Percentiles rank a stretch among this genome's conserved stretches.
Conservation (phyloP, 2,797 vertebrate species). For the Tenualosa thibaudeaui region DNA sequence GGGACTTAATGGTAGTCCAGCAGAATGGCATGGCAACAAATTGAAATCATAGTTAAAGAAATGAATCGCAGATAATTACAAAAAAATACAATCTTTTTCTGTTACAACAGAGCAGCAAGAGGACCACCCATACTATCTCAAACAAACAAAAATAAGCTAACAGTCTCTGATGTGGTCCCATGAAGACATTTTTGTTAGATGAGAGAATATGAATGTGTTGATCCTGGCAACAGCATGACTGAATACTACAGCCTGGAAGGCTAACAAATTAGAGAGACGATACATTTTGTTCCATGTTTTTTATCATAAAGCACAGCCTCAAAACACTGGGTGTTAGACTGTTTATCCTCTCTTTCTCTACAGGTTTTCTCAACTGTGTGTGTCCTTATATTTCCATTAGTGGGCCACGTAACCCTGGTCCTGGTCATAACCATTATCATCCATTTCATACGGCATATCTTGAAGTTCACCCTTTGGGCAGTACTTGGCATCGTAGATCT, state of each 20-base stretch:
- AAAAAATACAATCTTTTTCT: neutral
- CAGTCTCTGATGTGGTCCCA: neutral
- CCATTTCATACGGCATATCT: neutral
- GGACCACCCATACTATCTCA: neutral
- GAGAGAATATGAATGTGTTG: neutral
- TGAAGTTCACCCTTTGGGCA: conserved; percentile 60
- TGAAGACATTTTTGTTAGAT: neutral
- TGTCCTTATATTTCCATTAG: neutral
- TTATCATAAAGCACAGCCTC: neutral
- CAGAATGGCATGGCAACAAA: neutral
- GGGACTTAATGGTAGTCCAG: neutral
- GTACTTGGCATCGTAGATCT: conserved; percentile 88
- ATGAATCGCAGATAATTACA: neutral
- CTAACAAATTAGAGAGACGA: conserved; percentile 3
- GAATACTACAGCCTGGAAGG: neutral
- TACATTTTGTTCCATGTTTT: conserved; percentile 2
- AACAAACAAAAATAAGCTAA: neutral
- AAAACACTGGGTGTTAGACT: neutral
- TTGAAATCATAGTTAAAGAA: neutral
- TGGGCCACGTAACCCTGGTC: conserved; percentile 13
- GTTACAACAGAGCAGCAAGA: neutral
- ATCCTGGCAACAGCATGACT: neutral
- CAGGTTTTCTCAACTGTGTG: neutral
- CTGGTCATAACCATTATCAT: conserved; percentile 11
- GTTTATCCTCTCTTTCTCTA: neutral